Conservation (phyloP, 2,113 vertebrate species). For the Colistium nudipinnis region DNA sequence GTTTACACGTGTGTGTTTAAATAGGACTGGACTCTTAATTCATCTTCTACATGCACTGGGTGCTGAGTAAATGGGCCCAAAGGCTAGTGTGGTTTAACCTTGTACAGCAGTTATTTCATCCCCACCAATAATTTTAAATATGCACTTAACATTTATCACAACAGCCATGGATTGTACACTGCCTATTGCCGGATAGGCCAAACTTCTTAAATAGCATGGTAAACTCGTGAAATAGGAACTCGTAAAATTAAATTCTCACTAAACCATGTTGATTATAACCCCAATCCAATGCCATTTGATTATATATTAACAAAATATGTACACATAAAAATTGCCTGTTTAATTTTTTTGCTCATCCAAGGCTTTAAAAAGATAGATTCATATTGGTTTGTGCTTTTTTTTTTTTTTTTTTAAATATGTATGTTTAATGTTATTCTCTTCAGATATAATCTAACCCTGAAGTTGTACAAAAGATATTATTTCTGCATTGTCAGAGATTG, state of each 20-base stretch:
- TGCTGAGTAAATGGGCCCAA: conserved; percentile 12
- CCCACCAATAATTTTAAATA: conserved; percentile 40
- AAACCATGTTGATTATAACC: conserved; percentile 13
- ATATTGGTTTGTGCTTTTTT: conserved; percentile 70
- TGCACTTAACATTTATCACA: conserved; percentile 53
- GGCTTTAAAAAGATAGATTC: conserved; percentile 68
- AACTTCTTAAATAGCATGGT: conserved; percentile 18
- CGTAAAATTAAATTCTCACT: conserved; percentile 45
- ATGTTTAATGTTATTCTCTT: conserved; percentile 46
- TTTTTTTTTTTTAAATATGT: conserved; percentile 26
- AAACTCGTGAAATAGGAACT: conserved; percentile 40
- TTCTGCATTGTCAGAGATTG: conserved; percentile 72
- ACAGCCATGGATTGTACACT: conserved; percentile 73
- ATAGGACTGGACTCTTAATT: conserved; percentile 1
- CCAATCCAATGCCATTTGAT: conserved; percentile 31
- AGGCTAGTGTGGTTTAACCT: conserved; percentile 23
- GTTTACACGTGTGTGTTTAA: background rate
- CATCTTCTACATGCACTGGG: background rate
- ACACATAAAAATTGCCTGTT: conserved; percentile 55
- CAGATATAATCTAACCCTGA: conserved; percentile 71
- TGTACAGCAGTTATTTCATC: conserved; percentile 45
- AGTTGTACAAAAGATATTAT: conserved; percentile 64
- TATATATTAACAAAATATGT: conserved; percentile 72
- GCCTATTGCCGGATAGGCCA: conserved; percentile 69
- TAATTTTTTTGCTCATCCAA: conserved; percentile 40